Percentiles rank a stretch among this genome's conserved stretches.
Evolutionary conservation across 2,888 invertebrate species (phyloP).

Genomic region (Trypoxylon attenuatum): DNA sequence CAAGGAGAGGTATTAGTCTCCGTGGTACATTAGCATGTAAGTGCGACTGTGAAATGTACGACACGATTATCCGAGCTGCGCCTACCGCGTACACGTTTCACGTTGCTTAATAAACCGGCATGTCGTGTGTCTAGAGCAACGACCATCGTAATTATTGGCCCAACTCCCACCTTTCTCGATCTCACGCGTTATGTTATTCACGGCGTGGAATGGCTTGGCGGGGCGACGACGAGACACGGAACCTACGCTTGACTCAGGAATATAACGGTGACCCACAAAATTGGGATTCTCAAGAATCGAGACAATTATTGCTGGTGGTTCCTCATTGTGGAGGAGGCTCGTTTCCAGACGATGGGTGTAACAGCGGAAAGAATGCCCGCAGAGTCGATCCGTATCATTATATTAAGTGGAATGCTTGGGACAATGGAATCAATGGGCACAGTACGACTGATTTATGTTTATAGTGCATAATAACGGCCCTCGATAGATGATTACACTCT

Average conservation of each 20-base stretch:
- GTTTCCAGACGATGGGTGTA: constrained; percentile 10
- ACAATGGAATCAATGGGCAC: neutral
- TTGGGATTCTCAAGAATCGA: constrained; percentile 19
- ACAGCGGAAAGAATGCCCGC: constrained; percentile 5
- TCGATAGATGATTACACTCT: neutral
- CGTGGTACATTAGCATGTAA: constrained; percentile 19
- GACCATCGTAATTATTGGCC: constrained; percentile 57
- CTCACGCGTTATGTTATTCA: constrained; percentile 31
- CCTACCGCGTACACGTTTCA: constrained; percentile 33
- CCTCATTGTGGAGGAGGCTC: constrained; percentile 15
- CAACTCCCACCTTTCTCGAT: constrained; percentile 32
- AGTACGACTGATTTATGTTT: neutral
- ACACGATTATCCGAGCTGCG: constrained; percentile 38
- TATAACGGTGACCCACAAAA: constrained; percentile 42
- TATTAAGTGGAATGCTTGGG: neutral
- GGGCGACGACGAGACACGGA: constrained; percentile 1
- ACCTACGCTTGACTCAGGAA: neutral
- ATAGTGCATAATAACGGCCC: neutral
- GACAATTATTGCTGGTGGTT: constrained; percentile 34
- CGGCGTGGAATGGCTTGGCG: constrained; percentile 2
- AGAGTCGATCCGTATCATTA: constrained; percentile 18
- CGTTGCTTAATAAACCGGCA: constrained; percentile 52
- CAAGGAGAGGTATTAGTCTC: neutral
- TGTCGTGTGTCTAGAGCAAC: constrained; percentile 53
- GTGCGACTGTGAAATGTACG: constrained; percentile 39